Evolutionary conservation across 2,888 invertebrate species (phyloP).

Genomic region (Andrena praecox): DNA sequence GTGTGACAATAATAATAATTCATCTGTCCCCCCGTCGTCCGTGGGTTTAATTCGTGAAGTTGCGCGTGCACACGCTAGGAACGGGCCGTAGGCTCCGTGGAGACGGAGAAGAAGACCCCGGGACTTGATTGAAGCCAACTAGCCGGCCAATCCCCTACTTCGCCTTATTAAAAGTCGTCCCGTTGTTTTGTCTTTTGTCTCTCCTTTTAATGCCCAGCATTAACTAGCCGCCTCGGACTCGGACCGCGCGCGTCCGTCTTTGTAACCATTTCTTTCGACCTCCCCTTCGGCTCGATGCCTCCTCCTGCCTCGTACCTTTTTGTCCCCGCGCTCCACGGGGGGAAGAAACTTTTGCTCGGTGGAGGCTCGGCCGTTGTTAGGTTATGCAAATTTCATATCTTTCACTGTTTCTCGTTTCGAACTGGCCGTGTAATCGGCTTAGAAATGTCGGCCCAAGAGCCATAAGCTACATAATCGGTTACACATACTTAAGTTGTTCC

Average conservation of each 20-base stretch:
- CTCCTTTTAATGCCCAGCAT: slow-evolving; percentile 76
- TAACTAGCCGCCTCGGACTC: slow-evolving; percentile 62
- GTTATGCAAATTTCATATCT: slow-evolving; percentile 8
- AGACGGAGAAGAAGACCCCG: slow-evolving; percentile 75
- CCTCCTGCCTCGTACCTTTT: slow-evolving; percentile 25
- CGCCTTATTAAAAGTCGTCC: slow-evolving; percentile 82
- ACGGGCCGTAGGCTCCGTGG: slow-evolving; percentile 59
- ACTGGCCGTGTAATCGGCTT: neutral
- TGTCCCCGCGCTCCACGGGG: neutral
- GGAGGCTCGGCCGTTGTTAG: neutral
- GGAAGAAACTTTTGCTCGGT: neutral
- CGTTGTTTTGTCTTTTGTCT: slow-evolving; percentile 83
- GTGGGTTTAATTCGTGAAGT: slow-evolving; percentile 68
- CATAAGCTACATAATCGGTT: neutral
- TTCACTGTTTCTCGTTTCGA: neutral
- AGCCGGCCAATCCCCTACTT: slow-evolving; percentile 80
- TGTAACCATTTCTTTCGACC: slow-evolving; percentile 51
- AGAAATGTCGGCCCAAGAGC: neutral
- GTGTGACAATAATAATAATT: slow-evolving; percentile 70
- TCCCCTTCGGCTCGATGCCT: slow-evolving; percentile 3
- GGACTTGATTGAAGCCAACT: slow-evolving; percentile 83
- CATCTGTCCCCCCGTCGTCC: slow-evolving; percentile 55
- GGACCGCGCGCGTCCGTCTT: slow-evolving; percentile 33
- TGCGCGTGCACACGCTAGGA: slow-evolving; percentile 50
- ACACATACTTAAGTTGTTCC: no score